Conservation (phyloP, 2,888 invertebrate genomes). For the Sturmia bella region DNA sequence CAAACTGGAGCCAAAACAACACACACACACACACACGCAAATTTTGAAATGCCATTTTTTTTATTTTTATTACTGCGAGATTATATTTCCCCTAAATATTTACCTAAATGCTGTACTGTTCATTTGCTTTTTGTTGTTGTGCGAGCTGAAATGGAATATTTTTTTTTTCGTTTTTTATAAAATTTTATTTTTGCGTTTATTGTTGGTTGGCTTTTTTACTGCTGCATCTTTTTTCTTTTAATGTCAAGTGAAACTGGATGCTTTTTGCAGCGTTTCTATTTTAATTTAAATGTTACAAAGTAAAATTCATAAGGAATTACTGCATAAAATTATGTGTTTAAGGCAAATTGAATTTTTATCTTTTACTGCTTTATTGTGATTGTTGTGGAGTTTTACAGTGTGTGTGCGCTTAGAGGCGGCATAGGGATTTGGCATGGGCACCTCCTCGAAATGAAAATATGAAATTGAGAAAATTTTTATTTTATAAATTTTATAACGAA, state of each 20-base stretch:
- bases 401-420: background rate
- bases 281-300: constrained; percentile 3
- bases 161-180: constrained; percentile 19
- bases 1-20: constrained; percentile 55
- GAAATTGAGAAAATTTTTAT: too few relatives aligned
- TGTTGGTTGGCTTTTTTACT: background rate
- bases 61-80: constrained; percentile 25
- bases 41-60: constrained; percentile 14
- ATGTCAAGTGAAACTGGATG: constrained; percentile 4
- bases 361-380: background rate
- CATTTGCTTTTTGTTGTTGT: constrained; percentile 7
- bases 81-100: constrained; percentile 50
- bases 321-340: background rate
- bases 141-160: constrained; percentile 6
- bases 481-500: too few relatives aligned
- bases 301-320: constrained; percentile 1
- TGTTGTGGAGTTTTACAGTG: background rate
- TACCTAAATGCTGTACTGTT: constrained; percentile 44
- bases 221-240: constrained; percentile 21
- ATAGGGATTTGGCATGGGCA: too few relatives aligned
- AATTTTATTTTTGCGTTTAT: constrained; percentile 12
- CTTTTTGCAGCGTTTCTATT: background rate
- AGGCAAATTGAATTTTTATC: constrained; percentile 6
- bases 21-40: constrained; percentile 7
- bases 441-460: background rate